Percentiles rank a stretch among this genome's conserved stretches.
These are phyloP conservation scores for Oceanites oceanicus DNA, from an alignment of 2,113 vertebrate genomes.

Conservation along the genomic window DNA sequence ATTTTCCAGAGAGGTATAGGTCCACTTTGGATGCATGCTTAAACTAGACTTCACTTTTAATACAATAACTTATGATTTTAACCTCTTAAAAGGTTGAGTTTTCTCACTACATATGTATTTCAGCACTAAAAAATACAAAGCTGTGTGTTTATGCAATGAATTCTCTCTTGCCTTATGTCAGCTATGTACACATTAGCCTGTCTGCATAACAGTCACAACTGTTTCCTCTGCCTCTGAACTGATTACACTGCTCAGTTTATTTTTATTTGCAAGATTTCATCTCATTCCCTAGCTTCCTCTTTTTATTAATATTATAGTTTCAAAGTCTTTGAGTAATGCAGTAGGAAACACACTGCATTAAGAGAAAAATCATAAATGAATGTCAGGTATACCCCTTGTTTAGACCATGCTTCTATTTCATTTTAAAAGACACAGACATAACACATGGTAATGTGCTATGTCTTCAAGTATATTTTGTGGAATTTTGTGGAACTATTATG, in stretches of 20 bases:
- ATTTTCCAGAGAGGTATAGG: not conserved
- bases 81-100: not conserved
- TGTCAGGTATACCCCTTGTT: not conserved
- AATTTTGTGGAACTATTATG: not conserved
- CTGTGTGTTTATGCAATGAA: slow-evolving; percentile 21
- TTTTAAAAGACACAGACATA: not conserved
- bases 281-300: not conserved
- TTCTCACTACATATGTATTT: not conserved
- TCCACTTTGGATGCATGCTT: not conserved
- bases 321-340: not conserved
- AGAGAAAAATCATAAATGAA: not conserved
- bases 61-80: not conserved
- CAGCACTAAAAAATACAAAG: not conserved
- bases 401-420: not conserved
- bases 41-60: not conserved
- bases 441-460: not conserved
- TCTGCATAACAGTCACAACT: not conserved
- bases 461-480: not conserved
- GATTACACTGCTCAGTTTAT: not conserved
- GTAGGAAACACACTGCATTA: not conserved
- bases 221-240: slow-evolving; percentile 4
- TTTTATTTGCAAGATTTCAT: not conserved
- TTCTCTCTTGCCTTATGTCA: slow-evolving; percentile 41
- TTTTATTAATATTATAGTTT: not conserved
- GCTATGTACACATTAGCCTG: not conserved